Evolutionary conservation across 2,797 vertebrate species (phyloP).

Genomic region (Masticophis lateralis): DNA sequence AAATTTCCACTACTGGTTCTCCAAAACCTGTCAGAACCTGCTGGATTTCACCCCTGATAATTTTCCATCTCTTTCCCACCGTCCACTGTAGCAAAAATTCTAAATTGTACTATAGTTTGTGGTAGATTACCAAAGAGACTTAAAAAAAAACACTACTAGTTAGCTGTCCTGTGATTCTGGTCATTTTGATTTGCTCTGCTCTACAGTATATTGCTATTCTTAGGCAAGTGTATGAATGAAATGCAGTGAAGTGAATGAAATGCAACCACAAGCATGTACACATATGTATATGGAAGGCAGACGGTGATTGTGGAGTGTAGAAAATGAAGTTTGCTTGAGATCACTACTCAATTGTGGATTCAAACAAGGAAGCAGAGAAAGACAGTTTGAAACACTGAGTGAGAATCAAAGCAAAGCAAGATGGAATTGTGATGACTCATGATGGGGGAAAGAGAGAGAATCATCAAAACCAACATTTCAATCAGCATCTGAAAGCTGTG

Average conservation of each 20-base stretch:
- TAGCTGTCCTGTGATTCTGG: not conserved
- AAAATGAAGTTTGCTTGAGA: not conserved
- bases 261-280: not conserved
- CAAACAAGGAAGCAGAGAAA: conserved; percentile 1
- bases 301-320: not conserved
- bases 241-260: not conserved
- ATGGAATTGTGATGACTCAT: conserved; percentile 24
- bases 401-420: not conserved
- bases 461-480: not conserved
- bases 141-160: not conserved
- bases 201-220: not conserved
- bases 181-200: not conserved
- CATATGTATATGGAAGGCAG: not conserved
- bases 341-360: not conserved
- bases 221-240: not conserved
- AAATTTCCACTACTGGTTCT: too few species aligned
- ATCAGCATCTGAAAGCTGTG: conserved; percentile 20
- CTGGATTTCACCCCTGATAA: too few species aligned
- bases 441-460: conserved; percentile 14
- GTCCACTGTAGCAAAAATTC: not conserved
- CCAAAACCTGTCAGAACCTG: too few species aligned
- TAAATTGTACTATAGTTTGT: not conserved
- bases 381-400: conserved; percentile 19
- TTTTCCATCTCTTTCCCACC: not conserved
- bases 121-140: not conserved